Evolutionary conservation across 2,797 vertebrate genomes (phyloP).

Genomic region (Neosilurus hyrtlii): DNA sequence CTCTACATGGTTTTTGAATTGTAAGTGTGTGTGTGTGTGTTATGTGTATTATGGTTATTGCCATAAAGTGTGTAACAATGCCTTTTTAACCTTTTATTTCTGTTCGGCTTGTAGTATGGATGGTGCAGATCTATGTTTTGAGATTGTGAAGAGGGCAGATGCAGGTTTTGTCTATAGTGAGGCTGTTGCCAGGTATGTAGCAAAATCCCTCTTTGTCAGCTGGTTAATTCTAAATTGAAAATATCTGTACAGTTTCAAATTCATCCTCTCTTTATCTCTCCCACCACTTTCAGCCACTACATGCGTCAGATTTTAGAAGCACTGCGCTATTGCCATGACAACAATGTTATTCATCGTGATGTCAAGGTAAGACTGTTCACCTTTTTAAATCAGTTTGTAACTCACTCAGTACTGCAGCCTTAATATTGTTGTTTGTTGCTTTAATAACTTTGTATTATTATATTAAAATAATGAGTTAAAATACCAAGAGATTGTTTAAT

Average conservation of each 20-base stretch:
- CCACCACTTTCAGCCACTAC: conserved; percentile 81
- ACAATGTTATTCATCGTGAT: conserved; percentile 97
- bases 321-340: conserved; percentile 96
- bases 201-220: neutral
- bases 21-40: conserved; percentile 74
- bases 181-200: conserved; percentile 90
- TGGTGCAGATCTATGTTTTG: conserved; percentile 96
- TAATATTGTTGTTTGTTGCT: neutral
- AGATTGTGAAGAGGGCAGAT: conserved; percentile 96
- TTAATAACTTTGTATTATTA: neutral
- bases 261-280: conserved; percentile 5
- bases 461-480: neutral
- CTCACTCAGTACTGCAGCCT: neutral
- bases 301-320: conserved; percentile 98
- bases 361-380: conserved; percentile 82
- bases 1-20: conserved; percentile 99
- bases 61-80: neutral
- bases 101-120: conserved; percentile 81
- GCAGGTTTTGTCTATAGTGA: conserved; percentile 99
- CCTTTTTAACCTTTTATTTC: neutral
- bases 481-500: neutral
- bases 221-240: neutral
- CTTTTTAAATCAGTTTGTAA: neutral
- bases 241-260: neutral
- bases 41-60: neutral